Base-by-base conservation (phyloP, 2,888 invertebrate genomes). In the Pandemis corylana region DNA sequence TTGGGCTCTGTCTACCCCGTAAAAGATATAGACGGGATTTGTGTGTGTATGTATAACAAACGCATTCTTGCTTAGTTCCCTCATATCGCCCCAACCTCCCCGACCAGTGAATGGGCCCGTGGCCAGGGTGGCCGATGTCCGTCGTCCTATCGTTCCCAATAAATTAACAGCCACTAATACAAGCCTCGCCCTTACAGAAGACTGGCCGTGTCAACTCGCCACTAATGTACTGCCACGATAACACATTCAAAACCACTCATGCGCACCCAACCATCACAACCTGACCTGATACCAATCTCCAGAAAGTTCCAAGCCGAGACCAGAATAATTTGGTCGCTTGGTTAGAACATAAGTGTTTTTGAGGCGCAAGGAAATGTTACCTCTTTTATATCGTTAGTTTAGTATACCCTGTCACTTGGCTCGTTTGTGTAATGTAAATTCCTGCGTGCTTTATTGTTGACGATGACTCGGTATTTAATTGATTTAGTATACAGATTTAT, bases 91-190 rank as follows among this genome's bases (percentile, higher is more conserved):
- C 76, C 64, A 15, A n/a, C 59, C 77, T 86, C 86, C 93, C 81
- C 89, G 75, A 74, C 77, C 83, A 83, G 92, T 93, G 94, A 94
- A 93, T 93, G 94, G 90, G 88, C 88, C 87, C 85, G 83, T 87
- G 90, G 85, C 83, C 91, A 85, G 94, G 94, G 94, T 94, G 94
- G 94, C 93, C 94, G 84, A 89, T 92, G 93, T 93, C 90, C 89
- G 92, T 93, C 94, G 89, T 87, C 86, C 89, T 94, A 94, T 94
- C 94, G 88, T 89, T 89, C 90, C 87, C 90, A 93, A 94, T 94
- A 94, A 94, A 94, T 94, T 94, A 94, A 92, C 85, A 90, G 90
- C 90, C 90, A 89, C 92, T 94, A 94, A 94, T 91, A 93, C 93
- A 93, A 91, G 90, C 88, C 86, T 85, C 89, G 89, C 87, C 90